Evolutionary conservation across 2,888 invertebrate species (phyloP).

Genomic region (Unio pictorum): DNA sequence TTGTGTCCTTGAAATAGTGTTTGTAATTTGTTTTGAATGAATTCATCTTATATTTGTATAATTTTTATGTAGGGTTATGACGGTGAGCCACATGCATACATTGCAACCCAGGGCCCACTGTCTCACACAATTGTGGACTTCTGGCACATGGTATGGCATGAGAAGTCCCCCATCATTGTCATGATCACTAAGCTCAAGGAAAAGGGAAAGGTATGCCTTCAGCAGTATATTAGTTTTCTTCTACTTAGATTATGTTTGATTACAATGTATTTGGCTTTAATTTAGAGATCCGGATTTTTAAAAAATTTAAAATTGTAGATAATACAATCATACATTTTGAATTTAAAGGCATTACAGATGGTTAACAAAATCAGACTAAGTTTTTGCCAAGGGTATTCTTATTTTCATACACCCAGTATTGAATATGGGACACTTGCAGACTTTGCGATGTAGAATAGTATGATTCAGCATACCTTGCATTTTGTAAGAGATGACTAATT

Average conservation of each 20-base stretch:
- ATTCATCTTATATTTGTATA: no score
- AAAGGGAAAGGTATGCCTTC: conserved; percentile 73
- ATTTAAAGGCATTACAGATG: no score
- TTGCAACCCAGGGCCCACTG: conserved; percentile 94
- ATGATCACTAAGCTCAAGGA: conserved; percentile 94
- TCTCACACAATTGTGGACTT: conserved; percentile 91
- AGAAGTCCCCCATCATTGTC: conserved; percentile 79
- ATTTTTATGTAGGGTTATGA: conserved; percentile 83
- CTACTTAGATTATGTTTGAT: not conserved
- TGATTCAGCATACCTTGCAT: no score
- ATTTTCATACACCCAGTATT: no score
- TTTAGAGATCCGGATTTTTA: not conserved
- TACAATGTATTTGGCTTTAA: not conserved
- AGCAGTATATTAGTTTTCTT: not conserved
- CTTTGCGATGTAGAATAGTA: no score
- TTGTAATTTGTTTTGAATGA: no score
- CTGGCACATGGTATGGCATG: conserved; percentile 87
- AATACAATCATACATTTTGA: no score
- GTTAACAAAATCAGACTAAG: no score
- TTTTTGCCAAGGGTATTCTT: no score
- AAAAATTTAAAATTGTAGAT: not conserved
- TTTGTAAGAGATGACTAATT: no score
- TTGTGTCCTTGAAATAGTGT: no score
- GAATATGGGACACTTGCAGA: no score
- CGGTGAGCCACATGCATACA: conserved; percentile 87